Percentiles rank a stretch among this genome's conserved stretches.
phyloP scores from a whole-genome alignment of 2,888 invertebrate genomes.

The Ceriagrion tenellum region DNA sequence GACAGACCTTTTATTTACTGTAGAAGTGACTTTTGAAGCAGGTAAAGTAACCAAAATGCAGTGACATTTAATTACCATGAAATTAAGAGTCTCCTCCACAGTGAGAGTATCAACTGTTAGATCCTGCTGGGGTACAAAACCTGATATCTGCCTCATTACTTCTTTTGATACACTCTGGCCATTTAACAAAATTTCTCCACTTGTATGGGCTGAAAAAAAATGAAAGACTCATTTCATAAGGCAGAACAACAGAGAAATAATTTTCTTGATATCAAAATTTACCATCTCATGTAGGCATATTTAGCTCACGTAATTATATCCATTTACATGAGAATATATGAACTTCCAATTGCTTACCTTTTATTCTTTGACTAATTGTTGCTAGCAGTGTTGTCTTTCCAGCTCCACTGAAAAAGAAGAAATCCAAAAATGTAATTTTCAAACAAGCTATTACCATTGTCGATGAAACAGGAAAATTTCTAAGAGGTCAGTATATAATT shows the following conservation, averaged over 20 bases:
- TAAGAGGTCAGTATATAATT: not conserved
- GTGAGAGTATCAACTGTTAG: constrained; percentile 88
- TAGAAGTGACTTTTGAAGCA: not conserved
- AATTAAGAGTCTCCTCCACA: constrained; percentile 90
- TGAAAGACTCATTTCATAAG: not conserved
- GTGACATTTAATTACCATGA: constrained; percentile 84
- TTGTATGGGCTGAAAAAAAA: constrained; percentile 79
- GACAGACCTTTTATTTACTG: not conserved
- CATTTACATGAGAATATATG: not conserved
- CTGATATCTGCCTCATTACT: constrained; percentile 87
- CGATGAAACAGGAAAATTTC: not conserved
- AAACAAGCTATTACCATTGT: constrained; percentile 35
- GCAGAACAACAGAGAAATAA: too few species aligned
- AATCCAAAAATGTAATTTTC: not conserved
- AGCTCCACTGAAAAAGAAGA: constrained; percentile 82
- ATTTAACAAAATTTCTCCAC: constrained; percentile 86
- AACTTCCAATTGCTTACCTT: constrained; percentile 77
- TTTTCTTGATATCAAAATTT: too few species aligned
- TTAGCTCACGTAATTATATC: too few species aligned
- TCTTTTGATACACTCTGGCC: constrained; percentile 83
- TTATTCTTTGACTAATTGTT: constrained; percentile 86
- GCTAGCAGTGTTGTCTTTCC: constrained; percentile 88
- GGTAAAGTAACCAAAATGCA: not conserved
- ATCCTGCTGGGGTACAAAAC: constrained; percentile 93
- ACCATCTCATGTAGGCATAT: too few species aligned